Base-by-base conservation (phyloP, 2,888 invertebrate genomes). In the Nemotelus pantherinus region DNA sequence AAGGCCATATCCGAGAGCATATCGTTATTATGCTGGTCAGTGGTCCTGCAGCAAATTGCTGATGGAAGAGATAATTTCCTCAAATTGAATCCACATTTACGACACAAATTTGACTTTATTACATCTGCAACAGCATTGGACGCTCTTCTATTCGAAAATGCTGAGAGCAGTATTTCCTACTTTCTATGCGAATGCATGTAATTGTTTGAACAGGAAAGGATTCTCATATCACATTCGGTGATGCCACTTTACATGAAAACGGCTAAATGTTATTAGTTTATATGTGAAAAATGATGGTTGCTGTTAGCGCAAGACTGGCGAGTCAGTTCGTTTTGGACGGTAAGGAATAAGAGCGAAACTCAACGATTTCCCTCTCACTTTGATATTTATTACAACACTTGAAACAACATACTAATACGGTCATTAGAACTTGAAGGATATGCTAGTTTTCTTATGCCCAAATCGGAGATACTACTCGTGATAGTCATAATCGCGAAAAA, bases 1-100 rank as follows among this genome's bases (percentile, higher is more conserved):
- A 39, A 3, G 25, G 3, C 60, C 39, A 2, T 57, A 57, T 25
- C 4, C 45, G 2, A 45, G 41, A 25, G 25, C 47, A 65, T 65
- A 65, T 65, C 25, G 65, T 10, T 9, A 45, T 45, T 10, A 6
- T 47, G 47, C 48, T 58, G 58, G 47, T 44, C 71, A 72, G 45
- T 72, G n/a, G 64, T 76, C 71, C 74, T 39, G 47, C 68, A 77
- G 78, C 77, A 78, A 78, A 78, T 78, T 78, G 77, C 78, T 78
- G 78, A 78, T 78, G 78, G 77, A 78, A 78, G 58, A 78, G 76
- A 78, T 78, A 78, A 78, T 76, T 78, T 72, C 72, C 64, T 77
- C 78, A 78, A 76, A 78, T 78, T 78, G 78, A 77, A 78, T 78
- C 78, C 78, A 78, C 78, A 78, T 78, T 78, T 74, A 76, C 58